phyloP scores from a whole-genome alignment of 1,140 invertebrate species.

The Bombus confusus region DNA sequence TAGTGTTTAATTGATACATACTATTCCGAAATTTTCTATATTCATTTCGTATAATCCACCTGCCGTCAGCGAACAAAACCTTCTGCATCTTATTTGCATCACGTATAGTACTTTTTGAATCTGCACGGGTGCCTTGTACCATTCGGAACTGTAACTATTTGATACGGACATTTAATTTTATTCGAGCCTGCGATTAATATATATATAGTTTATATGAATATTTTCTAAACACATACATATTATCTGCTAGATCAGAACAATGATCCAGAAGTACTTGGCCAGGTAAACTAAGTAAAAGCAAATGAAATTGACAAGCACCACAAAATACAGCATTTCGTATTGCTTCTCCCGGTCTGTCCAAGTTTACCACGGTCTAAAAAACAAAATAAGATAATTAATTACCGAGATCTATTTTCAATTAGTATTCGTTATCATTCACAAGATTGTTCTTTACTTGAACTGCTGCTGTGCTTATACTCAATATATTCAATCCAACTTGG shows the following conservation, averaged over 20 bases:
- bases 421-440: too few relatives aligned
- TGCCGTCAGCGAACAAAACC: background rate
- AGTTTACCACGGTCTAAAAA: background rate
- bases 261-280: background rate
- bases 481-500: background rate
- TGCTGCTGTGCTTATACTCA: background rate
- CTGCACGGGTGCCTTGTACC: background rate
- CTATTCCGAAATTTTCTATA: slow-evolving; percentile 7
- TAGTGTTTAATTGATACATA: too few relatives aligned
- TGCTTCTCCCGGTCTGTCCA: background rate
- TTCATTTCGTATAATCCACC: slow-evolving; percentile 9
- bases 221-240: background rate
- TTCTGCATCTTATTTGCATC: background rate
- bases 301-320: background rate
- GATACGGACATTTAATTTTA: too few relatives aligned
- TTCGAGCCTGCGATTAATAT: background rate
- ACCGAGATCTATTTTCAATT: background rate
- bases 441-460: background rate
- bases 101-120: background rate
- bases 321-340: background rate
- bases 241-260: background rate
- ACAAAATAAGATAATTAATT: background rate
- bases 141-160: background rate
- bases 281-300: background rate
- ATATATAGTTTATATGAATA: background rate